Base-by-base conservation (phyloP, 2,888 invertebrate species). In the Amorpha juglandis region DNA sequence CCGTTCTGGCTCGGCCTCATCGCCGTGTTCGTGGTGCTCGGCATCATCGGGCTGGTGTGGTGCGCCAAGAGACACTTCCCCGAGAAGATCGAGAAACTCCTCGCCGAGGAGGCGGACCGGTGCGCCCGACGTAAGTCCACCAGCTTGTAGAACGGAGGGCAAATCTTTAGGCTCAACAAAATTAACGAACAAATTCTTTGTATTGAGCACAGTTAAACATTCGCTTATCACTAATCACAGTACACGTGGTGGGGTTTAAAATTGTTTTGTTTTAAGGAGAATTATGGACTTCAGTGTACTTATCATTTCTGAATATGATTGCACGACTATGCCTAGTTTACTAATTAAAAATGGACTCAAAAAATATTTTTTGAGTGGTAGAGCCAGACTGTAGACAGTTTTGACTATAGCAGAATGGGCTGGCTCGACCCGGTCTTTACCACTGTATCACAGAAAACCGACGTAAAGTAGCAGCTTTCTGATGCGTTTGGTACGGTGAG, bases 1-100 rank as follows among this genome's bases (percentile, higher is more conserved):
- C 98, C 98, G 0, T 98, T 98, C 87, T 98, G 98, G 98, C 92
- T 98, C 53, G 98, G 98, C 0, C 94, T 98, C 50, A 96, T 98
- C 83, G 97, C 97, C 0, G 97, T 98, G 0, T 96, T 96, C 77
- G 95, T 96, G 11, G 97, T 98, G 0, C 94, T 98, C 77, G 95
- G 95, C 63, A 94, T 96, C 70, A 96, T 97, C 73, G 97, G 97
- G 16, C 90, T 97, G 63, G 95, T 97, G 19, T 97, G 97, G 96
- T 97, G 97, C 84, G 96, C 97, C 74, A 97, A 97, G 82, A 92
- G 97, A 63, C 97, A 97, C 87, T 97, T 97, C 85, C 97, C 97
- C 0, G 97, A 97, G 82, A 97, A 97, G 87, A 96, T 97, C 68
- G 97, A 97, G 84, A 97, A 97, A 81, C 94, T 97, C 3, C 93